phyloP scores from a whole-genome alignment of 1,140 invertebrate species.

The Drosophila sturtevanti region DNA sequence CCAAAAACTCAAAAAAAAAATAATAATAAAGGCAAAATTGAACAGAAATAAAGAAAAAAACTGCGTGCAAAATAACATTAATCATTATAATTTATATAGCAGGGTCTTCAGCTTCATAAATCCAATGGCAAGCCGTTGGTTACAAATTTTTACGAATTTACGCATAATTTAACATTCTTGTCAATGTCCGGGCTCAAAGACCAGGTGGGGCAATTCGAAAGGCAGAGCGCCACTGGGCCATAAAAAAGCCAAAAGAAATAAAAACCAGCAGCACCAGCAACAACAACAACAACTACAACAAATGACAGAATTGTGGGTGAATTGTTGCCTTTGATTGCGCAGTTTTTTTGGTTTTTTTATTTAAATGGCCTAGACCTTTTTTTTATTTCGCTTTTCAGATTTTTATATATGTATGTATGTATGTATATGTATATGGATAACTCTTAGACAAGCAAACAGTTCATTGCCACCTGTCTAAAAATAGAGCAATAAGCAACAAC shows the following conservation, averaged over 20 bases:
- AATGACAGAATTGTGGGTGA: conserved; percentile 27
- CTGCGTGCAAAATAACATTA: conserved; percentile 78
- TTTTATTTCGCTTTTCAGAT: conserved; percentile 52
- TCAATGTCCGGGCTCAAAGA: conserved; percentile 35
- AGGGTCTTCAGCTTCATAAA: conserved; percentile 62
- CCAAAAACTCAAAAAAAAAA: too few relatives aligned
- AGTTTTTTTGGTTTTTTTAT: neutral
- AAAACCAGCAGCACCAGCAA: neutral
- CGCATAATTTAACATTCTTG: conserved; percentile 73
- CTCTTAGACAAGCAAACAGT: conserved; percentile 36
- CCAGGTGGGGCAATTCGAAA: conserved; percentile 6
- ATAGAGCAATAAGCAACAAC: conserved; percentile 34
- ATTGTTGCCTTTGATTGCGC: neutral
- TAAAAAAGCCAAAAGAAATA: conserved; percentile 15
- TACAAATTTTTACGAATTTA: conserved; percentile 63
- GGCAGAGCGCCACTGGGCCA: conserved; percentile 23
- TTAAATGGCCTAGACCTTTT: conserved; percentile 67
- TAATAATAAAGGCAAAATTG: neutral
- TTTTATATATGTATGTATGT: conserved; percentile 2
- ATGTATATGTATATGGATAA: conserved; percentile 15
- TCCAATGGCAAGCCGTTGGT: conserved; percentile 46
- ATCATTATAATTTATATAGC: conserved; percentile 77
- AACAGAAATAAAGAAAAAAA: conserved; percentile 51
- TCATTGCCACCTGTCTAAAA: conserved; percentile 73
- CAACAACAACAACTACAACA: neutral